Evolutionary conservation across 1,140 invertebrate species (phyloP), one percentile per base, ranked within the genome.

Genomic region (Zophobas morio): DNA sequence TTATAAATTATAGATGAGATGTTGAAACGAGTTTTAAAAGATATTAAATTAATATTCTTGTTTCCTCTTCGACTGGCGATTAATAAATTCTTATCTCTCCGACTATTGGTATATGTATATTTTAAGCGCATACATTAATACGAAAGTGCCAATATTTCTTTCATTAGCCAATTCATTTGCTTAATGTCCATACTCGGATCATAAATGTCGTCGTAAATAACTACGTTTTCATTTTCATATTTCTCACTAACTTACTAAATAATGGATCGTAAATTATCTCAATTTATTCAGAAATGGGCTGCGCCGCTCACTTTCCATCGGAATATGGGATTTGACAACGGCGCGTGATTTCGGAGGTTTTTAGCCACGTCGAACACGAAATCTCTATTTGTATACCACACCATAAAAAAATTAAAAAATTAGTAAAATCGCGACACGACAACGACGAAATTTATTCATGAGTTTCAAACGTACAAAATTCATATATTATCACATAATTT

Each of bases 1-100:
- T 74, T 74, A 77, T 77, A 79, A 79, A 79, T 79, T 70, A 74
- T 71, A 74, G 71, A 74, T 74, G 75, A 73, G 51, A 51, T 74
- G 51, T 77, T 72, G 60, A 79, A 77, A 79, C 78, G 47, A 74
- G 78, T 74, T 73, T 74, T 53, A 33, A 49, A 78, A 79, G 75
- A 73, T 79, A 79, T 77, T 79, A 74, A 79, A 79, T 79, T 79
- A 79, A 79, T 79, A 76, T 76, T 73, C 78, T 70, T 79, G 78
- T 79, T 72, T 73, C 51, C 70, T 72, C 66, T 73, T 70, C 49
- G 53, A 71, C 33, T 63, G 60, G 54, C 74, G 78, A 79, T 79
- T 79, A 79, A 79, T 79, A 79, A 79, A 79, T 79, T 73, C 70
- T 40, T 72, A 70, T 53, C 56, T 37, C 66, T 63, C 20, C 20